Evolutionary conservation across 2,113 vertebrate genomes (phyloP).

Genomic region (Rhombomys opimus): DNA sequence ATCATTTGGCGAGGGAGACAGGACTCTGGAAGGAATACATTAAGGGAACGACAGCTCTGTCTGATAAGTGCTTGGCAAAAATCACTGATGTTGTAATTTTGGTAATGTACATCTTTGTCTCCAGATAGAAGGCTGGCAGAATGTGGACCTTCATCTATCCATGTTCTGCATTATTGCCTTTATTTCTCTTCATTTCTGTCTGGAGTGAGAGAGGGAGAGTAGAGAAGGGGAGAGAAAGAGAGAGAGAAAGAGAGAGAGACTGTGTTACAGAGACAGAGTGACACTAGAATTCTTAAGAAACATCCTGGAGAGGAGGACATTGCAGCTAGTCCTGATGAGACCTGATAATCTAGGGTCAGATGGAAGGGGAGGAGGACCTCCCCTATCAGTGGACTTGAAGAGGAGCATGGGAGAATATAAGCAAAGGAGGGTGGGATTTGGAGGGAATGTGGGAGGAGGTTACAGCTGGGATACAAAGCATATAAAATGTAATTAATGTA

Average conservation of each 20-base stretch:
- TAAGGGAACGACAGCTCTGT: conserved; percentile 18
- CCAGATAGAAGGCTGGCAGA: neutral
- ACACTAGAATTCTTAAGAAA: neutral
- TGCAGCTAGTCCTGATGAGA: no score
- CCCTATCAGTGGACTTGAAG: no score
- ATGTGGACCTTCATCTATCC: neutral
- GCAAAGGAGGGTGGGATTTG: no score
- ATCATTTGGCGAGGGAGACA: conserved; percentile 61
- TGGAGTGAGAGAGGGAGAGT: neutral
- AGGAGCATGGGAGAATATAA: no score
- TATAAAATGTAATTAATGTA: no score
- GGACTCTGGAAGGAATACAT: conserved; percentile 60
- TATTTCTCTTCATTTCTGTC: neutral
- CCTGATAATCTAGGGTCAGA: no score
- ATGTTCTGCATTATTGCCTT: neutral
- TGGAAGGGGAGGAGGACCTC: no score
- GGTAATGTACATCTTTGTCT: conserved; percentile 2
- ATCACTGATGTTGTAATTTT: conserved; percentile 46
- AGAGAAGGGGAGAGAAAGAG: no score
- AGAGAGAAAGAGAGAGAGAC: neutral
- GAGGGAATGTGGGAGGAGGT: no score
- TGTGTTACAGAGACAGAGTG: neutral
- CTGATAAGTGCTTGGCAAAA: conserved; percentile 59
- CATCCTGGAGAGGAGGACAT: neutral
- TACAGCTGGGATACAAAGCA: no score